Conservation (phyloP, 2,888 invertebrate genomes). For the Sussaba pulchella region DNA sequence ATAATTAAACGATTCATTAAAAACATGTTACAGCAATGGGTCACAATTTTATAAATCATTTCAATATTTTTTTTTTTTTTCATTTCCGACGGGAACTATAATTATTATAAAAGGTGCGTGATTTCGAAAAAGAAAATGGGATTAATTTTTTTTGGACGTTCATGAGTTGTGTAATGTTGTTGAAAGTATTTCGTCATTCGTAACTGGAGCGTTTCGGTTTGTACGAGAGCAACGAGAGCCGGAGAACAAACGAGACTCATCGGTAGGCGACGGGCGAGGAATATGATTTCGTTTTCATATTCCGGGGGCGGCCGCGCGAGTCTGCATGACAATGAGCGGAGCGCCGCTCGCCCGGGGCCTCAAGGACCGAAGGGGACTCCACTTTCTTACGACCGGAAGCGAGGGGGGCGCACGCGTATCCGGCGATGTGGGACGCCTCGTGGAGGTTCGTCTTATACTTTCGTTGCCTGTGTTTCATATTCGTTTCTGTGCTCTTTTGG, state of each 20-base stretch:
- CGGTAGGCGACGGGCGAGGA: constrained; percentile 73
- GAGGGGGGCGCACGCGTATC: constrained; percentile 80
- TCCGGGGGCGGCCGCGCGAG: constrained; percentile 76
- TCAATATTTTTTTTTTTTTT: too few species aligned
- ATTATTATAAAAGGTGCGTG: too few species aligned
- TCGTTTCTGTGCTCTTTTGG: constrained; percentile 8
- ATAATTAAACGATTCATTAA: too few species aligned
- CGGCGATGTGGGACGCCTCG: constrained; percentile 76
- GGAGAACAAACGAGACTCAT: constrained; percentile 65
- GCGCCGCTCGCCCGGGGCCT: constrained; percentile 27
- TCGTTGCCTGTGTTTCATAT: constrained; percentile 5
- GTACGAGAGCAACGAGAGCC: constrained; percentile 4
- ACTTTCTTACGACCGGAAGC: constrained; percentile 76
- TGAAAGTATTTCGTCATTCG: background rate
- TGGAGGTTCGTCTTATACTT: constrained; percentile 34
- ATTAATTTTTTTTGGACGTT: too few species aligned
- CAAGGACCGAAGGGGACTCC: constrained; percentile 61
- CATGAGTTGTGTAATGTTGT: too few species aligned
- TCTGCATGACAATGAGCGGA: constrained; percentile 78
- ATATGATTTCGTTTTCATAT: constrained; percentile 81
- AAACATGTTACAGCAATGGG: too few species aligned
- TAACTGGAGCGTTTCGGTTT: background rate
- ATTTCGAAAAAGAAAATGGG: too few species aligned
- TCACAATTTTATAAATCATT: background rate
- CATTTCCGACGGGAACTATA: too few species aligned